Percentiles rank a stretch among this genome's conserved stretches.
Conservation (phyloP, 2,797 vertebrate genomes). For the Champsocephalus esox region DNA sequence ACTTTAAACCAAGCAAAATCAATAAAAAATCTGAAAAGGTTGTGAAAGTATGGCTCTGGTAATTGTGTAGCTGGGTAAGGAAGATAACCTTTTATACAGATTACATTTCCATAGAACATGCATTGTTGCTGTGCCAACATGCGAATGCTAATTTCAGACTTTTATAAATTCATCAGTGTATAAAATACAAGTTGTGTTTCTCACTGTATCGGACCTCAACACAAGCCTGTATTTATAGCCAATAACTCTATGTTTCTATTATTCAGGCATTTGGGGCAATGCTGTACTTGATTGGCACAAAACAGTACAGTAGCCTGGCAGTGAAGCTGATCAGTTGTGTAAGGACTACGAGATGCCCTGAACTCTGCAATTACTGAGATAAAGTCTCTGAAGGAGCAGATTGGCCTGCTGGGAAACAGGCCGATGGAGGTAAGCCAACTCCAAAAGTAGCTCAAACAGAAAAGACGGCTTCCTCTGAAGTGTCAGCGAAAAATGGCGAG, state of each 20-base stretch:
- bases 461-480: constrained; percentile 1
- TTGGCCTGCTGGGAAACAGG: constrained; percentile 1
- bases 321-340: neutral
- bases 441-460: neutral
- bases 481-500: neutral
- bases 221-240: neutral
- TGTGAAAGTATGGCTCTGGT: neutral
- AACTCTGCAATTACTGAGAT: constrained; percentile 10
- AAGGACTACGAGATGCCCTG: constrained; percentile 5
- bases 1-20: neutral
- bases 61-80: neutral
- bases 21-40: neutral
- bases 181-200: neutral
- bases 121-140: neutral
- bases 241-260: neutral
- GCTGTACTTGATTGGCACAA: neutral
- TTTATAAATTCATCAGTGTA: neutral
- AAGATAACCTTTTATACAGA: neutral
- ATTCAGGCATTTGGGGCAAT: neutral
- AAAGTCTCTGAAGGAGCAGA: constrained; percentile 29
- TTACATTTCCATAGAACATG: neutral
- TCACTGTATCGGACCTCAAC: neutral
- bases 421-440: constrained; percentile 15
- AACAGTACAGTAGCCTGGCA: neutral
- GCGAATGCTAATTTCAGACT: neutral